These are phyloP conservation scores for Pantelozetes paolii DNA, from an alignment of 2,888 invertebrate genomes.

Conservation along the genomic window DNA sequence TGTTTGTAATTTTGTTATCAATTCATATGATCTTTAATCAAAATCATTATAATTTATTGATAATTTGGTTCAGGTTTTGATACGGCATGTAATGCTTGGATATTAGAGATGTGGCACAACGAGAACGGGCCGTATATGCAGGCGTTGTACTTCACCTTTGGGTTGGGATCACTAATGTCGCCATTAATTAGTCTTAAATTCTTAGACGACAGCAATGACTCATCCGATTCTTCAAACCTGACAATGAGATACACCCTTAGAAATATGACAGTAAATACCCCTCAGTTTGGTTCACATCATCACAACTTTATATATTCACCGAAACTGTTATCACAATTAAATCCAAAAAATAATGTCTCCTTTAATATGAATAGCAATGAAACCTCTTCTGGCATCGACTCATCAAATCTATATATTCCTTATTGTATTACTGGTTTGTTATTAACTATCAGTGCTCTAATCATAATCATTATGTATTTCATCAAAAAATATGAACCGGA, in stretches of 20 bases:
- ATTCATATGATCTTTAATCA: neutral
- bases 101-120: slow-evolving; percentile 33
- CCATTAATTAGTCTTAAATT: slow-evolving; percentile 33
- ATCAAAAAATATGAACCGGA: slow-evolving; percentile 22
- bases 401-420: slow-evolving; percentile 28
- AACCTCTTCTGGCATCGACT: neutral
- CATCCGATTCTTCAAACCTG: neutral
- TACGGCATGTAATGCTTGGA: slow-evolving; percentile 37
- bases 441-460: slow-evolving; percentile 3
- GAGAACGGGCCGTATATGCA: slow-evolving; percentile 38
- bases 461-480: slow-evolving; percentile 23
- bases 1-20: too few species aligned
- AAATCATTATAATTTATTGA: neutral
- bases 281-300: slow-evolving; percentile 28
- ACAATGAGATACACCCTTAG: too few species aligned
- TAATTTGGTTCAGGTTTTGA: slow-evolving; percentile 21
- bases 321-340: slow-evolving; percentile 19
- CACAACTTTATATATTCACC: slow-evolving; percentile 23
- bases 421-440: slow-evolving; percentile 26
- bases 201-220: slow-evolving; percentile 13
- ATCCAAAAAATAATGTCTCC: neutral
- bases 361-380: neutral
- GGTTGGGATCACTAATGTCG: slow-evolving; percentile 26
- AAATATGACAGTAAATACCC: neutral
- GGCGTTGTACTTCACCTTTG: slow-evolving; percentile 28